phyloP scores from a whole-genome alignment of 2,113 vertebrate species.

The Albula goreensis region DNA sequence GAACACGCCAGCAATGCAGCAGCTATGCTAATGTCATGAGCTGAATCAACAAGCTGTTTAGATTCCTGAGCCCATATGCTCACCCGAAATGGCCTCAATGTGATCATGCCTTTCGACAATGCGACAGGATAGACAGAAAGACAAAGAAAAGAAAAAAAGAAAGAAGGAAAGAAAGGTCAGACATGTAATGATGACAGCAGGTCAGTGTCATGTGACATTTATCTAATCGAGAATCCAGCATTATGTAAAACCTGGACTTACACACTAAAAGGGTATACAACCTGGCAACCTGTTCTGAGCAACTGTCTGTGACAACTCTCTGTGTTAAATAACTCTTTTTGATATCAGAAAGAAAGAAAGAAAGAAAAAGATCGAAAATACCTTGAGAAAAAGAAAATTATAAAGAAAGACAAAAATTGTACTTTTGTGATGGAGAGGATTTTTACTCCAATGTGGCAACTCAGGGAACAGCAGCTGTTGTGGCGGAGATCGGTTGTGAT shows the following conservation, averaged over 20 bases:
- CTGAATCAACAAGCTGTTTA: not conserved
- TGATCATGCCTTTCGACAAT: not conserved
- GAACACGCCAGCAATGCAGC: not conserved
- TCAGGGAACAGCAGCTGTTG: not conserved
- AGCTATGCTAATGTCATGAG: too few species aligned
- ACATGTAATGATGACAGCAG: too few species aligned
- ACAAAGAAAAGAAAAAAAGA: not conserved
- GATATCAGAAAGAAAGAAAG: not conserved
- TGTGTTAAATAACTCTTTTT: too few species aligned
- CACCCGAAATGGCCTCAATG: not conserved
- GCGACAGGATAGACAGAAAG: not conserved
- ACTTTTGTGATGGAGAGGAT: too few species aligned
- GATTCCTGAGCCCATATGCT: not conserved
- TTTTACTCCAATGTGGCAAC: not conserved
- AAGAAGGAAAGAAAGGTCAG: not conserved
- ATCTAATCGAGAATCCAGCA: too few species aligned
- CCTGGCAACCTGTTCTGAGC: too few species aligned
- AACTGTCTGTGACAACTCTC: too few species aligned
- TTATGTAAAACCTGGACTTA: too few species aligned
- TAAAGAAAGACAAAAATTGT: too few species aligned
- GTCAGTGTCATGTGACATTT: too few species aligned
- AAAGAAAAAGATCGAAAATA: not conserved
- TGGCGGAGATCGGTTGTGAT: not conserved
- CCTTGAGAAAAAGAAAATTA: too few species aligned
- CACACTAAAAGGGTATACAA: too few species aligned